Base-by-base conservation (phyloP, 1,140 invertebrate genomes). In the Drosophila parvula region DNA sequence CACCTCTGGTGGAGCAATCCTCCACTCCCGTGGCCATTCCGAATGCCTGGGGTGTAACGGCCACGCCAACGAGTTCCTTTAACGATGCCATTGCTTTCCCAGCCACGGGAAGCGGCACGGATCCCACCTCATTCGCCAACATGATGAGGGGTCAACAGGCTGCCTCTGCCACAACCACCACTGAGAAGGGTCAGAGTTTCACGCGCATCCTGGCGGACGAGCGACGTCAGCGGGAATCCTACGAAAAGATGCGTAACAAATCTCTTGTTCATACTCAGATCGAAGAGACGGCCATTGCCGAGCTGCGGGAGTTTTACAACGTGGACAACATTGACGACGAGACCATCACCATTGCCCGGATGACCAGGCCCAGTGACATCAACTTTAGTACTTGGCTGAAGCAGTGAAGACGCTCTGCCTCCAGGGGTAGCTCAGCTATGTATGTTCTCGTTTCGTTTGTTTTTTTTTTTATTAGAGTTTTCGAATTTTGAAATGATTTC, bases 271-370 rank as follows among this genome's bases (percentile, higher is more conserved):
- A 95, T 14, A 95, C 95, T 12, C 95, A 95, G 93, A 93, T 95
- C 18, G 95, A 96, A 91, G 95, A 96, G 79, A 93, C 93, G 69
- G 95, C 95, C n/a, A 95, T 96, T 36, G 93, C 94, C 22, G 94
- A 95, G 68, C 88, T 96, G 8, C 75, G 93, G 36, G 91, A 92
- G 36, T 94, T 95, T 76, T 96, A 96, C 81, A 94, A 94, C 77
- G 93, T 93, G 7, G 91, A 93, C 11, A 92, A 94, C 74, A 92
- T 93, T 11, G 88, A 86, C 43, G 94, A 95, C 77, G 95, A 95
- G 90, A 81, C 92, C 18, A 94, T 96, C n/a, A 93, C 93, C 27
- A 93, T 95, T 28, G 92, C 93, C 47, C 91, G 95, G 11, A 75
- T 70, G 55, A 51, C 76, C 14, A 48, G 74, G 28, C 84, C 81